Percentiles rank a stretch among this genome's conserved stretches.
These are phyloP conservation scores for Ennomos quercinarius DNA, from an alignment of 2,888 invertebrate genomes.

Conservation along the genomic window DNA sequence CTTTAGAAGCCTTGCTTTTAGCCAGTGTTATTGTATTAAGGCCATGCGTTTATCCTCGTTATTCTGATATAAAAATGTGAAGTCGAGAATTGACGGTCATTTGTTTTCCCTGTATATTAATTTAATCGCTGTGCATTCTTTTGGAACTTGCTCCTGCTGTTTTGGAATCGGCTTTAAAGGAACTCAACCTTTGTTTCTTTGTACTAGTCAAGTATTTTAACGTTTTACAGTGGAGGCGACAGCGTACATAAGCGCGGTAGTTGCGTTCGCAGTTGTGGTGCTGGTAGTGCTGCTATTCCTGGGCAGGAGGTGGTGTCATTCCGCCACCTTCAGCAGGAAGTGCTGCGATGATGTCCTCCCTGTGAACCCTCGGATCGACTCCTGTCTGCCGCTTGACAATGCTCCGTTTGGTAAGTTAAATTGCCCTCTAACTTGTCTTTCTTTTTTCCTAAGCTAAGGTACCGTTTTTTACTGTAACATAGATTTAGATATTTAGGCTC, in stretches of 20 bases:
- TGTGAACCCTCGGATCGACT: conserved; percentile 74
- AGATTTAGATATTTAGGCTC: no score
- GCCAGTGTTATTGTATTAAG: conserved; percentile 11
- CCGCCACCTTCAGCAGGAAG: conserved; percentile 70
- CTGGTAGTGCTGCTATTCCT: conserved; percentile 95
- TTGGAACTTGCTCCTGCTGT: no score
- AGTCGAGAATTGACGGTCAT: no score
- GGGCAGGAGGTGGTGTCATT: conserved; percentile 88
- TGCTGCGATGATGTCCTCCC: conserved; percentile 75
- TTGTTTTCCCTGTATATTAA: no score
- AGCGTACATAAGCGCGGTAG: conserved; percentile 94
- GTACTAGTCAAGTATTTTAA: neutral
- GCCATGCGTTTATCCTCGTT: neutral
- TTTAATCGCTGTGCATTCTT: no score
- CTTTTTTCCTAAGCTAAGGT: no score
- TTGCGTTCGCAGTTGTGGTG: conserved; percentile 92
- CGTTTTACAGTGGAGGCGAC: conserved; percentile 90
- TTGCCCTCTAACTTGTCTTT: neutral
- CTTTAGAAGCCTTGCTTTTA: conserved; percentile 18
- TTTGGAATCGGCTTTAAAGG: neutral
- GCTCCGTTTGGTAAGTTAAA: conserved; percentile 71
- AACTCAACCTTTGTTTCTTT: conserved; percentile 2
- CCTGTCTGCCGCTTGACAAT: conserved; percentile 69
- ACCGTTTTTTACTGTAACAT: no score
- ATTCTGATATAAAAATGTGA: no score